Base-by-base conservation (phyloP, 2,113 vertebrate genomes). In the Oryzias woworae region DNA sequence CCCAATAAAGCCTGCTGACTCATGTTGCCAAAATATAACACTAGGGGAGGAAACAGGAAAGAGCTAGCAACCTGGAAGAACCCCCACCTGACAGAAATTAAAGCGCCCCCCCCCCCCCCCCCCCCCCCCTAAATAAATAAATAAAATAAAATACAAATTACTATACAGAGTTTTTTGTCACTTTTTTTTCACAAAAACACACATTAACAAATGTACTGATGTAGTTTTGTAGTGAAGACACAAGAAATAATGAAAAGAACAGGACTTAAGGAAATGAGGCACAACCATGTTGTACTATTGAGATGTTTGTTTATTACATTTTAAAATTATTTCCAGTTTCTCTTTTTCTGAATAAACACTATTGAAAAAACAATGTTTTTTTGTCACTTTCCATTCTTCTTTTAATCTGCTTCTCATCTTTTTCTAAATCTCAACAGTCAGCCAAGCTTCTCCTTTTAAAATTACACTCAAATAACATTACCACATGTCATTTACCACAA, bases 391-490 rank as follows among this genome's bases (percentile, higher is more conserved):
- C 18, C 3, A 15, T 24, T 43, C 31, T 84, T 83, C 80, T 80
- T 81, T 71, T 78, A 28, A 28, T 36, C 8, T 79, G 74, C 78
- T 81, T 78, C 82, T 72, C 79, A 87, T 91, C 6, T 17, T 54
- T 53, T 48, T 16, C 51, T 15, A 31, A 44, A 58, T 47, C 41
- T 7, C 4, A 56, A n/a, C 20, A 16, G 17, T 0, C n/a, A 31
- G 24, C 13, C 31, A 13, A 14, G 44, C 8, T 28, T n/a, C 20
- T 18, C 18, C 20, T 24, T 36, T 68, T 53, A 5, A 41, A 26
- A 60, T 15, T 56, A 53, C 42, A 45, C 55, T 44, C 54, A 36
- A 5, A 28, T 36, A 12, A 36, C 8, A 3, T 36, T 36, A 36
- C 36, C 26, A 28, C 4, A 28, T 28, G 26, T 28, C 5, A 28